Conservation (phyloP, 2,797 vertebrate species). For the Lutjanus campechanus region DNA sequence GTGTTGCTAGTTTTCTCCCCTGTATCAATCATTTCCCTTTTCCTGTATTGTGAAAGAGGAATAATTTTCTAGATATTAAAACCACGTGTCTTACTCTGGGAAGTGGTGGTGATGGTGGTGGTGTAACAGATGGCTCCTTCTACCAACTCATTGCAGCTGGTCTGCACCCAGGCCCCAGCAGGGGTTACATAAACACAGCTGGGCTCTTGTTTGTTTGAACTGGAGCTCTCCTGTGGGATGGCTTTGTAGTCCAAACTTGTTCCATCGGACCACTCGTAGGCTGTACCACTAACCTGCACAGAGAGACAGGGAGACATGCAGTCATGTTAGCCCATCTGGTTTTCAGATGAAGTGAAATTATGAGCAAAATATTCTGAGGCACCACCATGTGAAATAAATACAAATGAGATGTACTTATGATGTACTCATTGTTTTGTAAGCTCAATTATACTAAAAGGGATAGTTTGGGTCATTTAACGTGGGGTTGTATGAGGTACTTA, state of each 20-base stretch:
- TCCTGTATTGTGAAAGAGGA: background rate
- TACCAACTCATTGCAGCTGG: conserved; percentile 78
- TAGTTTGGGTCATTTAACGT: no score
- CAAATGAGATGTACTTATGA: background rate
- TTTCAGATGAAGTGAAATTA: background rate
- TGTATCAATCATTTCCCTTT: background rate
- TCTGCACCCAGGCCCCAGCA: conserved; percentile 87
- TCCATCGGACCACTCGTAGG: conserved; percentile 96
- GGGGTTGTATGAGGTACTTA: no score
- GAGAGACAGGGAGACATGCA: background rate
- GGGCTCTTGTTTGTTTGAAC: conserved; percentile 60
- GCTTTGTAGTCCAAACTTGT: conserved; percentile 82
- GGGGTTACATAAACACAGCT: conserved; percentile 88
- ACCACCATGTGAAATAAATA: background rate
- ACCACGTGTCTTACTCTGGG: conserved; percentile 73
- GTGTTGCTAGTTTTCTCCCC: background rate
- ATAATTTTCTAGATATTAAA: background rate
- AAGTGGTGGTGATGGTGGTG: conserved; percentile 61
- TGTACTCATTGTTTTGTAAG: background rate
- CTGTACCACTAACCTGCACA: conserved; percentile 81
- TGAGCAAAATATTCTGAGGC: background rate
- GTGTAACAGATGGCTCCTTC: conserved; percentile 95
- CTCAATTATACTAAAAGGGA: background rate
- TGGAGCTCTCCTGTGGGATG: conserved; percentile 45
- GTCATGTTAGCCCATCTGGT: background rate